Evolutionary conservation across 2,888 invertebrate genomes (phyloP), one percentile per base, ranked within the genome.

Genomic region (Drosophila phalerata): DNA sequence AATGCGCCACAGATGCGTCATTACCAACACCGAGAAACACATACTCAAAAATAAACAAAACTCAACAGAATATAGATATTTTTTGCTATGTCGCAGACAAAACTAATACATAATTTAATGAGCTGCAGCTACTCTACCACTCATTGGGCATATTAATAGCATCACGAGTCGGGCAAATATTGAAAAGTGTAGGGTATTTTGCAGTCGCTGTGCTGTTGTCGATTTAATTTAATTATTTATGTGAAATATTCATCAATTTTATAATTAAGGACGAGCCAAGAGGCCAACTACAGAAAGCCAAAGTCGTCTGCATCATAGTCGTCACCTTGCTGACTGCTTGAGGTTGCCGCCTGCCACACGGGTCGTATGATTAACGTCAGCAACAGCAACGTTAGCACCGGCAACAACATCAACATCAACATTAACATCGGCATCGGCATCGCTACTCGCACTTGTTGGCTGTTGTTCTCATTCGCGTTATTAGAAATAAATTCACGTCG

Each of bases 281-380:
- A 85, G 74, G 83, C 79, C 83, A 79, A 40, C 11, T 45, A 66
- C 40, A 67, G 48, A 48, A 67, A 74, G 79, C 81, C 84, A 85
- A 83, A 85, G 86, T 72, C 71, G 82, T 76, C 65, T 61, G 68
- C 83, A 68, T 57, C 66, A 69, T 43, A 55, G 66, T 68, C 60
- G 69, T 71, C 77, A 77, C 77, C 77, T 78, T 78, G 78, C 43
- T 19, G 61, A 22, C 9, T 57, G 58, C 52, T 32, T 60, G 64
- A 55, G 64, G 64, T 67, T 58, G 73, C 58, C 30, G 45, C 34
- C 22, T 56, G 73, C 32, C 70, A 61, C 83, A 88, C 81, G 87
- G 88, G 81, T 78, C 88, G 85, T 85, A 85, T 85, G 85, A 85
- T 88, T 83, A 85, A 88, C 85, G 88, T 85, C 88, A 88, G 87